Conservation (phyloP, 92 coral and sea anemone genomes). For the Pocillopora meandrina region DNA sequence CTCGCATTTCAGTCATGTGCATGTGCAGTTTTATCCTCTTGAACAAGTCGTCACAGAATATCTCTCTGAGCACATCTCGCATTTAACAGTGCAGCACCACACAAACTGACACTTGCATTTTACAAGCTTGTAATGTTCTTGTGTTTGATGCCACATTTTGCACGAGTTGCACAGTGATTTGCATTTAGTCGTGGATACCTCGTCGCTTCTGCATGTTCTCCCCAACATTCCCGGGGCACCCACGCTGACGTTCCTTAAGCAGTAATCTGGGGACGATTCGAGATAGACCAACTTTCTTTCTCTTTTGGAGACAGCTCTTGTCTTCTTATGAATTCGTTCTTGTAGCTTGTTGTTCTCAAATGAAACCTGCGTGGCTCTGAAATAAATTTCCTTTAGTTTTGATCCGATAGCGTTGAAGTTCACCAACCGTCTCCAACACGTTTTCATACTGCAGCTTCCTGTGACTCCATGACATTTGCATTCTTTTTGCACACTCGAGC, state of each 20-base stretch:
- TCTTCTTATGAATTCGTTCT: conserved; percentile 36
- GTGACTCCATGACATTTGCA: conserved; percentile 92
- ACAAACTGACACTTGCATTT: conserved; percentile 84
- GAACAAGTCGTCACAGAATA: conserved; percentile 49
- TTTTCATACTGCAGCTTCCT: conserved; percentile 70
- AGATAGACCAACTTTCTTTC: conserved; percentile 66
- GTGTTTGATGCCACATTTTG: conserved; percentile 21
- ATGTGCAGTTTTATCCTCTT: background rate
- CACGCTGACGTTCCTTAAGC: conserved; percentile 49
- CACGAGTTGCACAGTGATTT: conserved; percentile 70
- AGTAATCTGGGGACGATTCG: conserved; percentile 86
- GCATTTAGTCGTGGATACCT: conserved; percentile 52
- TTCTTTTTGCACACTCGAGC: conserved; percentile 58
- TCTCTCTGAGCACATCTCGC: conserved; percentile 50
- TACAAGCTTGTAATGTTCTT: conserved; percentile 18
- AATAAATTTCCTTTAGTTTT: conserved; percentile 64
- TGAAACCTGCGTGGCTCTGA: conserved; percentile 53
- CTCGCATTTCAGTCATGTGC: background rate
- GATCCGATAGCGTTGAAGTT: conserved; percentile 68
- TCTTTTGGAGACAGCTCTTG: conserved; percentile 49
- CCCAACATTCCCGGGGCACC: conserved; percentile 84
- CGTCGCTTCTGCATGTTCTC: conserved; percentile 71
- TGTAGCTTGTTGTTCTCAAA: conserved; percentile 40
- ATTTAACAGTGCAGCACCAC: conserved; percentile 88
- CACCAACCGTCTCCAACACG: conserved; percentile 78